phyloP scores from a whole-genome alignment of 2,797 vertebrate genomes.

The Myoxocephalus aenaeus region DNA sequence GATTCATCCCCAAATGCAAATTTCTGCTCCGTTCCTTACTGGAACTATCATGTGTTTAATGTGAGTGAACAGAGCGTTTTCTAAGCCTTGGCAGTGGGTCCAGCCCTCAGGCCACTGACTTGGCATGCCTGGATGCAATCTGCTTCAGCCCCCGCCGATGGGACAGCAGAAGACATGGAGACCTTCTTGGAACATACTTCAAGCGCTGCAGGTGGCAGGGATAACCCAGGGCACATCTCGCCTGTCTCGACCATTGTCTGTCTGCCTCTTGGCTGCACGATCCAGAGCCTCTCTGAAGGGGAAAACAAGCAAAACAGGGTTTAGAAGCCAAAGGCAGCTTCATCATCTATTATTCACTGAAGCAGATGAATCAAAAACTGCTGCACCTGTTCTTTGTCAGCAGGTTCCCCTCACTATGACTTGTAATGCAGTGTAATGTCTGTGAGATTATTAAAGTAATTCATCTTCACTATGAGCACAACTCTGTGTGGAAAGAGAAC shows the following conservation, averaged over 20 bases:
- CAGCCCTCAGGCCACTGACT: slow-evolving; percentile 34
- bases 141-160: slow-evolving; percentile 46
- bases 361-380: background rate
- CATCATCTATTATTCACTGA: background rate
- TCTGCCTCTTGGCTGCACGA: slow-evolving; percentile 14
- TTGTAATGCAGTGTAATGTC: background rate
- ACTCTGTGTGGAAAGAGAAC: background rate
- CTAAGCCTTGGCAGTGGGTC: slow-evolving; percentile 30
- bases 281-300: slow-evolving; percentile 1
- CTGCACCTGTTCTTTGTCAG: background rate
- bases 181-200: slow-evolving; percentile 48
- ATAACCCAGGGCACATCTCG: slow-evolving; percentile 49
- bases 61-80: slow-evolving; percentile 15
- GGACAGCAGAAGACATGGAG: slow-evolving; percentile 39
- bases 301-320: background rate
- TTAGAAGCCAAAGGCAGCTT: slow-evolving; percentile 10
- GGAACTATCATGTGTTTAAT: slow-evolving; percentile 8
- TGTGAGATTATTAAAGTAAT: background rate
- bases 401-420: background rate
- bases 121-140: slow-evolving; percentile 63
- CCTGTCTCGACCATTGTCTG: slow-evolving; percentile 12
- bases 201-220: slow-evolving; percentile 48
- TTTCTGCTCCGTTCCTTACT: background rate
- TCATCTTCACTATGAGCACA: background rate
- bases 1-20: background rate